Conservation (phyloP, 2,888 invertebrate species). For the Aphodius sticticus region DNA sequence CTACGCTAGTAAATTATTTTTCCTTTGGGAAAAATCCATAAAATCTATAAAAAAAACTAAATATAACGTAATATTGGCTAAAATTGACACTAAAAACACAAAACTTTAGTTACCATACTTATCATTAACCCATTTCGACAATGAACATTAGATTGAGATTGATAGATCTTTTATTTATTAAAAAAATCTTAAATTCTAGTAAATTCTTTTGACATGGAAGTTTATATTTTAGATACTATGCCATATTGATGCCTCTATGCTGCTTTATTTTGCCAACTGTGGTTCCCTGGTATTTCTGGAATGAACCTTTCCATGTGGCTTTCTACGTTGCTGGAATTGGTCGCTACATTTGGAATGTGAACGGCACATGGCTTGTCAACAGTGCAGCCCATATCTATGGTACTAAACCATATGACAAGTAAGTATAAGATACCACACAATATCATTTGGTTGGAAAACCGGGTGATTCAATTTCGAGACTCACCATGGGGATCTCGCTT, state of each 20-base stretch:
- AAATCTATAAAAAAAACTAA: no score
- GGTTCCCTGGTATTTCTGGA: conserved; percentile 86
- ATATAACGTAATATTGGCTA: no score
- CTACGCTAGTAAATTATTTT: no score
- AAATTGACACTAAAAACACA: no score
- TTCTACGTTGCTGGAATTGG: conserved; percentile 79
- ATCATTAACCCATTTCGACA: no score
- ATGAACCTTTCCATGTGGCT: conserved; percentile 78
- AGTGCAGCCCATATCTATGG: conserved; percentile 95
- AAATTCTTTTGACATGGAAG: neutral
- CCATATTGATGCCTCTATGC: conserved; percentile 53
- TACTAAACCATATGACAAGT: conserved; percentile 89
- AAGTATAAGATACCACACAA: conserved; percentile 44
- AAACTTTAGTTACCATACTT: no score
- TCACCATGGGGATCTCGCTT: no score
- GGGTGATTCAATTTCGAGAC: no score
- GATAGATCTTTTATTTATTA: no score
- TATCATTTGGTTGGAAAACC: neutral
- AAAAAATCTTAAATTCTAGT: no score
- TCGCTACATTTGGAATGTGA: conserved; percentile 84
- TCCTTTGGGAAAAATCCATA: no score
- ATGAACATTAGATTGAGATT: no score
- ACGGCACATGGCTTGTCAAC: conserved; percentile 93
- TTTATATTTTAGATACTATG: conserved; percentile 61
- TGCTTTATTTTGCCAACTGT: conserved; percentile 80